phyloP scores from a whole-genome alignment of 2,797 vertebrate species.

The Australoheros facetus region DNA sequence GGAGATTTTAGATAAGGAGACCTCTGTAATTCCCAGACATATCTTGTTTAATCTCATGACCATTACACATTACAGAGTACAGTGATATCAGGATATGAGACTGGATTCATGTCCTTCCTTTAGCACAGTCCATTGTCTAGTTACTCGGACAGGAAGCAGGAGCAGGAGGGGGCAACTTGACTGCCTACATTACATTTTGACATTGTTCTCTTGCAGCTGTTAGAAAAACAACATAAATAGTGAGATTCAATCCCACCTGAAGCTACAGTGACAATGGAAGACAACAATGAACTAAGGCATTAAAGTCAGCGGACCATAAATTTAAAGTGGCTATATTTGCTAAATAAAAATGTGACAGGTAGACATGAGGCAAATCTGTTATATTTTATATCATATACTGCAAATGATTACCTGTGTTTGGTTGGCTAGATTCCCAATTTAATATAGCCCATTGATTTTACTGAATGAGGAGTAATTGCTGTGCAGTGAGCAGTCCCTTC shows the following conservation, averaged over 20 bases:
- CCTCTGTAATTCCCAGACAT: slow-evolving; percentile 64
- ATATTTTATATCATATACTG: slow-evolving; percentile 33
- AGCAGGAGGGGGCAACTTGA: slow-evolving; percentile 47
- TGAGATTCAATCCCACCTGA: slow-evolving; percentile 35
- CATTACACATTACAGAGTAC: slow-evolving; percentile 61
- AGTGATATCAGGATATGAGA: slow-evolving; percentile 77
- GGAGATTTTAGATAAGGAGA: slow-evolving; percentile 52
- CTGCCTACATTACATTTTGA: slow-evolving; percentile 59
- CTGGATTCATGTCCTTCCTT: slow-evolving; percentile 76
- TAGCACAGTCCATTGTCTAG: slow-evolving; percentile 74
- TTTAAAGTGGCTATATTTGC: slow-evolving; percentile 15
- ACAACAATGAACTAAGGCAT: slow-evolving; percentile 27
- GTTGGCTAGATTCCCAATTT: slow-evolving; percentile 60
- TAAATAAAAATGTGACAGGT: slow-evolving; percentile 5
- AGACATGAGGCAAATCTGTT: slow-evolving; percentile 21
- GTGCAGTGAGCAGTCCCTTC: slow-evolving; percentile 61
- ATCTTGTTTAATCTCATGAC: slow-evolving; percentile 71
- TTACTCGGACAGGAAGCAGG: slow-evolving; percentile 67
- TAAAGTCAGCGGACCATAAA: slow-evolving; percentile 16
- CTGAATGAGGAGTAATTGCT: slow-evolving; percentile 51
- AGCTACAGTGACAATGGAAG: slow-evolving; percentile 35
- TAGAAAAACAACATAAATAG: slow-evolving; percentile 57
- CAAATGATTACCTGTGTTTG: slow-evolving; percentile 56
- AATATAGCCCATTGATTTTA: slow-evolving; percentile 66
- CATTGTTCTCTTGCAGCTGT: slow-evolving; percentile 68